phyloP scores from a whole-genome alignment of 2,797 vertebrate genomes.

The Malacoraja senta region DNA sequence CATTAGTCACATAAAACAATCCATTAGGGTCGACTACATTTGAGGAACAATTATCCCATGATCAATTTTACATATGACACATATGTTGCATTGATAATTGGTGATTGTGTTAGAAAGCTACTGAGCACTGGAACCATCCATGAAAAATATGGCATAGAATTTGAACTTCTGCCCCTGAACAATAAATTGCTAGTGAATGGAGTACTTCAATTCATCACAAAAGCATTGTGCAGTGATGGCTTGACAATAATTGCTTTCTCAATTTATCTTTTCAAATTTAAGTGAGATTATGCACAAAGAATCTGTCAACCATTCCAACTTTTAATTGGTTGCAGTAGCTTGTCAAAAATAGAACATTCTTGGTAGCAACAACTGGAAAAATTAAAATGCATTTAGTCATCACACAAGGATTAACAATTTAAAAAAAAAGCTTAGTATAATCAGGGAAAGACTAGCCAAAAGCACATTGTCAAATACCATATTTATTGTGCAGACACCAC shows the following conservation, averaged over 20 bases:
- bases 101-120: not conserved
- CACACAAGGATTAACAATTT: not conserved
- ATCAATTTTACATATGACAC: no score
- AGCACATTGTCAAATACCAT: not conserved
- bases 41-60: no score
- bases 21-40: no score
- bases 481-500: not conserved
- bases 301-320: not conserved
- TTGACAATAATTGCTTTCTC: conserved; percentile 27
- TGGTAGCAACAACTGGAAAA: not conserved
- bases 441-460: not conserved
- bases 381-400: not conserved
- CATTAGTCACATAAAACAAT: no score
- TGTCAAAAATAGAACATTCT: not conserved
- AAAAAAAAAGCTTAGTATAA: not conserved
- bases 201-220: conserved; percentile 6
- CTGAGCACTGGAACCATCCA: not conserved
- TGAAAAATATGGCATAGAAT: not conserved
- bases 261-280: conserved; percentile 28
- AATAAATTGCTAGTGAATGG: conserved; percentile 22
- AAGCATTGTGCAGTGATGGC: not conserved
- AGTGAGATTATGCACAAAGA: not conserved
- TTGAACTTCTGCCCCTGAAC: not conserved
- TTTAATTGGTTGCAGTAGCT: conserved; percentile 22
- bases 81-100: not conserved